Base-by-base conservation (phyloP, 2,888 invertebrate genomes). In the Chrysina gloriosa region DNA sequence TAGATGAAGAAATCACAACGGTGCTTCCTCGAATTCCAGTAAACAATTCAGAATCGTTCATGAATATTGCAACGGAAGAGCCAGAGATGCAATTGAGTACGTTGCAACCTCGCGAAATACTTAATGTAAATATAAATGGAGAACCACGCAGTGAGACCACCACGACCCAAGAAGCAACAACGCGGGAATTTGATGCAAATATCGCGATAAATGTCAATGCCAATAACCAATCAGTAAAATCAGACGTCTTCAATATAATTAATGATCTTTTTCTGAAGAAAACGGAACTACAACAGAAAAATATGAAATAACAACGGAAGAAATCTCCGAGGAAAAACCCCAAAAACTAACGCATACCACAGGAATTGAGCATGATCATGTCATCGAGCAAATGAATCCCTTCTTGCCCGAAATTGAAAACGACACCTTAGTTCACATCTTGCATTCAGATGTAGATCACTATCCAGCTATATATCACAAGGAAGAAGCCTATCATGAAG, bases 351-450 rank as follows among this genome's bases (percentile, higher is more conserved):
- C n/a, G n/a, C n/a, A n/a, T n/a, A n/a, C 71, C 39, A 39, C 64
- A 29, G 45, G 63, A 19, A 72, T 66, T 19, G 73, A 73, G 67
- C 48, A 50, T 1, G 34, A 42, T 2, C 64, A 50, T 50, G 54
- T 45, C 16, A 39, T 61, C 3, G 68, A 68, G 14, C 68, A 68
- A 29, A 68, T 68, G 68, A 65, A 65, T 3, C 69, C 69, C 2
- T 69, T 69, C 42, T 39, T 65, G 23, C 69, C 90, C 4, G 90
- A 90, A 76, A 84, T 87, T 14, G 89, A 89, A 78, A 89, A 89
- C 75, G 88, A 87, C 73, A 85, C 85, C 9, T 83, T 88, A 29
- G 85, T 88, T 1, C 86, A 87, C 75, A 88, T 86, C 75, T 80
- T 89, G n/a, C 86, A 87, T 79, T 85, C 86, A 74, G 88, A 80